Percentiles rank a stretch among this genome's conserved stretches.
Conservation (phyloP, 2,797 vertebrate genomes). For the Myiotriccus ornatus region DNA sequence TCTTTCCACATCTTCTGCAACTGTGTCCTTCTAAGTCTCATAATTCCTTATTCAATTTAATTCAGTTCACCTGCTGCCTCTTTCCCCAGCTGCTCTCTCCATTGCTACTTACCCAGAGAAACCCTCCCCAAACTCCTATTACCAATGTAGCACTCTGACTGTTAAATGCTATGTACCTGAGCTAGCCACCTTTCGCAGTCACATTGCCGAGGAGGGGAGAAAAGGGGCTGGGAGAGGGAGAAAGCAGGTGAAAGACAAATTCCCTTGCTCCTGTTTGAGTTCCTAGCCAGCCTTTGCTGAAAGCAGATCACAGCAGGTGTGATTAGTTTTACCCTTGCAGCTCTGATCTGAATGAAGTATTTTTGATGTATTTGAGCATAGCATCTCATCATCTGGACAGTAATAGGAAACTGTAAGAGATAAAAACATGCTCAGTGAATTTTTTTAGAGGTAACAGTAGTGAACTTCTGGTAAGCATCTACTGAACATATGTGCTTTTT, state of each 20-base stretch:
- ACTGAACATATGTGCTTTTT: constrained; percentile 42
- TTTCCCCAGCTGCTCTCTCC: neutral
- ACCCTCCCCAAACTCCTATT: neutral
- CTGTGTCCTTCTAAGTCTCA: neutral
- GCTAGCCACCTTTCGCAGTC: neutral
- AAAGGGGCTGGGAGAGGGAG: neutral
- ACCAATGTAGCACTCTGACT: neutral
- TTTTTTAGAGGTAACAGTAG: neutral
- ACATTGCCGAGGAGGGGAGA: rapidly evolving
- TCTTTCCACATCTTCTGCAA: neutral
- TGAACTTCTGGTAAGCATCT: neutral
- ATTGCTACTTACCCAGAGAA: neutral
- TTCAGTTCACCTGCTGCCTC: neutral
- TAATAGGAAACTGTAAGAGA: neutral
- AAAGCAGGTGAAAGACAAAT: neutral
- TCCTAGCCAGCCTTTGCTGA: neutral
- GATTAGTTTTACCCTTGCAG: neutral
- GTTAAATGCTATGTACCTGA: neutral
- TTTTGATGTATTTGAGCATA: neutral
- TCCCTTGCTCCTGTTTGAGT: neutral
- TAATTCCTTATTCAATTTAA: neutral
- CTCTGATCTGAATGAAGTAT: neutral
- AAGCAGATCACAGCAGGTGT: neutral
- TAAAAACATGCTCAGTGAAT: neutral
- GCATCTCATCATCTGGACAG: neutral